phyloP scores from a whole-genome alignment of 2,797 vertebrate species.

The Selene dorsalis region DNA sequence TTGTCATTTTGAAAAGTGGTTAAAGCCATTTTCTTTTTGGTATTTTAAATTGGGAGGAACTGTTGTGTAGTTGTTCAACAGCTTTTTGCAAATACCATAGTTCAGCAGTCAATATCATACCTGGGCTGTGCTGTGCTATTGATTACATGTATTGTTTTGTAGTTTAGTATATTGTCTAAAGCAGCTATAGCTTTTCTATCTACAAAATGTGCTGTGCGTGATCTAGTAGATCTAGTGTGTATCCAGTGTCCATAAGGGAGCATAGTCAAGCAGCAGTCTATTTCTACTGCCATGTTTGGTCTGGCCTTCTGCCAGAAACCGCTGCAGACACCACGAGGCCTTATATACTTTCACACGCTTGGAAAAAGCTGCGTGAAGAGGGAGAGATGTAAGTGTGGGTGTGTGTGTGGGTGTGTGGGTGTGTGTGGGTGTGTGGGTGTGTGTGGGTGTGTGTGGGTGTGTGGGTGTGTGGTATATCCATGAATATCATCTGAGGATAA shows the following conservation, averaged over 20 bases:
- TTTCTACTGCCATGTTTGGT: conserved; percentile 65
- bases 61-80: neutral
- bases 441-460: conserved; percentile 18
- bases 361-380: conserved; percentile 1
- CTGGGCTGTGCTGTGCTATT: neutral
- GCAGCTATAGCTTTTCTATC: conserved; percentile 47
- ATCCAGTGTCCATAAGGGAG: conserved; percentile 62
- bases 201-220: conserved; percentile 6
- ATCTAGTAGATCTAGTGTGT: conserved; percentile 36
- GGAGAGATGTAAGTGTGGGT: conserved; percentile 4
- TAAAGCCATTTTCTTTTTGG: conserved; percentile 8
- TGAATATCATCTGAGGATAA: conserved; percentile 30
- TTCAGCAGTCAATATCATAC: neutral
- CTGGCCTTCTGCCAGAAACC: conserved; percentile 69
- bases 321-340: conserved; percentile 64
- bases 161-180: conserved; percentile 1
- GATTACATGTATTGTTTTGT: neutral
- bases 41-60: neutral
- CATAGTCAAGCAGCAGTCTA: conserved; percentile 51
- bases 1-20: conserved; percentile 6
- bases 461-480: conserved; percentile 3
- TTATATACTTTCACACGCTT: conserved; percentile 66
- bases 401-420: conserved; percentile 23
- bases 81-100: neutral
- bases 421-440: conserved; percentile 13